Conservation (phyloP, 2,113 vertebrate species). For the Zosterops borbonicus region DNA sequence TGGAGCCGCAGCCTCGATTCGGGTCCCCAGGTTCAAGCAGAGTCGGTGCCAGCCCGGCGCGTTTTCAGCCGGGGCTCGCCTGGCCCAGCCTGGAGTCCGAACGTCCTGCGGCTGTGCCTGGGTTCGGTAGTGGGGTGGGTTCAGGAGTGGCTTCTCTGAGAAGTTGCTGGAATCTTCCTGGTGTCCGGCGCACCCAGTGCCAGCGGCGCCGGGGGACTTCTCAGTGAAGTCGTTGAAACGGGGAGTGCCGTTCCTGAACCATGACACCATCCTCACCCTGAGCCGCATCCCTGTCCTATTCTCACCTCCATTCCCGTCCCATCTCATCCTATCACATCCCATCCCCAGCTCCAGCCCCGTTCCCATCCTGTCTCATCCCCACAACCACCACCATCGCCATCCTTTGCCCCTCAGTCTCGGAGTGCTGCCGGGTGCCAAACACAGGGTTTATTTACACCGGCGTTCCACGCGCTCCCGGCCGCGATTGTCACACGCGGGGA, state of each 20-base stretch:
- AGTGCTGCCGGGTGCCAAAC: constrained; percentile 48
- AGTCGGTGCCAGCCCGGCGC: background rate
- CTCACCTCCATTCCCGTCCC: background rate
- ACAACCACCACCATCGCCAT: background rate
- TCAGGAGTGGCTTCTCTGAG: background rate
- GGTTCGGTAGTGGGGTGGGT: too few relatives aligned
- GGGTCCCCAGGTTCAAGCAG: background rate
- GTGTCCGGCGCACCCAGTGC: background rate
- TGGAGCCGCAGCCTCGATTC: background rate
- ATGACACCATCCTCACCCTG: fast-evolving
- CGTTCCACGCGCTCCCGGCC: background rate
- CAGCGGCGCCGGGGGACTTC: background rate
- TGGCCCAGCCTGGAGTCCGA: background rate
- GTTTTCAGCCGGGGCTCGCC: background rate
- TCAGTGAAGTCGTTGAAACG: background rate
- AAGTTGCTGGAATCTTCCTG: background rate
- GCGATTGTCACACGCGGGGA: background rate
- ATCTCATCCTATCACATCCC: background rate
- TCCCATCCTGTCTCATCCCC: background rate
- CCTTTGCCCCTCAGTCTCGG: background rate
- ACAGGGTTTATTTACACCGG: constrained; percentile 68
- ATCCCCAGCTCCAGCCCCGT: background rate
- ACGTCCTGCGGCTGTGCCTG: background rate
- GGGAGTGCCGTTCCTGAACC: background rate
- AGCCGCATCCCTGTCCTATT: background rate